phyloP scores from a whole-genome alignment of 2,888 invertebrate genomes.

The Platerodrilus igneus region DNA sequence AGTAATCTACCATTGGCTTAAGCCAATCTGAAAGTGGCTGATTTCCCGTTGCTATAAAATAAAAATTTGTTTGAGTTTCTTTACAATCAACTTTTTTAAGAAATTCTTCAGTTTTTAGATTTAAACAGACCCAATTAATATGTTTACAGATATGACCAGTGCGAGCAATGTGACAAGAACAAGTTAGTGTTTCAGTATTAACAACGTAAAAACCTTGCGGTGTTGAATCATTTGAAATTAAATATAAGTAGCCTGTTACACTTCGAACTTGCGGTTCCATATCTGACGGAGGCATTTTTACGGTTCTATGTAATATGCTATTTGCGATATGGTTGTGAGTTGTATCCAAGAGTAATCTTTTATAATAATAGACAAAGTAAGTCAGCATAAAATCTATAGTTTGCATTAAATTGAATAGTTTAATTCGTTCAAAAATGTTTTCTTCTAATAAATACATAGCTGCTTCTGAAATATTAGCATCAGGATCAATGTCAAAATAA shows the following conservation, averaged over 20 bases:
- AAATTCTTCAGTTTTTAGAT: too few relatives aligned
- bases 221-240: slow-evolving; percentile 4
- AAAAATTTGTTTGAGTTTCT: too few relatives aligned
- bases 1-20: too few relatives aligned
- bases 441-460: slow-evolving; percentile 7
- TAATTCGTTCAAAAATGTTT: slow-evolving; percentile 8
- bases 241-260: not conserved
- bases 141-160: not conserved
- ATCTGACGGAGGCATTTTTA: not conserved
- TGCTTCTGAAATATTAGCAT: slow-evolving; percentile 10
- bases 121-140: slow-evolving; percentile 1
- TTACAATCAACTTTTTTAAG: too few relatives aligned
- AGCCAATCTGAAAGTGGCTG: too few relatives aligned
- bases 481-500: too few relatives aligned
- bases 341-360: slow-evolving; percentile 5
- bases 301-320: not conserved
- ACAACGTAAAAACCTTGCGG: slow-evolving; percentile 3
- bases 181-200: slow-evolving; percentile 1
- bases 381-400: slow-evolving; percentile 7
- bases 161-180: slow-evolving; percentile 7
- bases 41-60: too few relatives aligned
- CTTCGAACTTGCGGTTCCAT: not conserved
- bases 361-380: slow-evolving; percentile 5
- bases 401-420: slow-evolving; percentile 10
- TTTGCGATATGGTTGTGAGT: not conserved